A percentile compares a stretch with the other conserved stretches of the same genome.
These are phyloP conservation scores for Eubasilissa regina DNA, from an alignment of 1,140 invertebrate genomes.

Conservation along the genomic window DNA sequence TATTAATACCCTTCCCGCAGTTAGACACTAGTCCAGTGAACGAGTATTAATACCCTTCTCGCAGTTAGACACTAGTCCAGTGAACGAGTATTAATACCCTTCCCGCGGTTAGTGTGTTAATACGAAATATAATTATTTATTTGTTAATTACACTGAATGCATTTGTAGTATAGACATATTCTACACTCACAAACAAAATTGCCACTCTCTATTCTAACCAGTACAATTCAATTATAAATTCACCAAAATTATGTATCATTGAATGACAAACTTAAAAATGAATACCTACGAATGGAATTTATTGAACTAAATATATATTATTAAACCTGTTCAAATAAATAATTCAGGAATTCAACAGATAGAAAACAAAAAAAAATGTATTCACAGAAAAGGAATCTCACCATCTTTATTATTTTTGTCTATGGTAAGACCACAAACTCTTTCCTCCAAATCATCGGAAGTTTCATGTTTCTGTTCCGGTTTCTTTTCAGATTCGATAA, in stretches of 20 bases:
- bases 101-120: too few species aligned
- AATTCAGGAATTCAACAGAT: neutral
- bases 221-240: conserved; percentile 31
- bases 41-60: too few species aligned
- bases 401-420: conserved; percentile 55
- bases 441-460: conserved; percentile 31
- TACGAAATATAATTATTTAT: too few species aligned
- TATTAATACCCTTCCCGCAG: too few species aligned
- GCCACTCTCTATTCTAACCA: too few species aligned
- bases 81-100: too few species aligned
- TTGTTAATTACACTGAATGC: too few species aligned
- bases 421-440: conserved; percentile 41
- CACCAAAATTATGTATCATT: conserved; percentile 54
- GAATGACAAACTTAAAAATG: neutral
- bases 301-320: neutral
- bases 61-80: too few species aligned
- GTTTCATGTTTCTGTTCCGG: neutral
- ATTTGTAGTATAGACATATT: too few species aligned
- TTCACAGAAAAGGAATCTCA: conserved; percentile 46
- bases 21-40: too few species aligned
- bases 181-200: too few species aligned
- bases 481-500: conserved; percentile 44
- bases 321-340: too few species aligned
- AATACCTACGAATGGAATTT: neutral
- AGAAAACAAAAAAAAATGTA: neutral